Percentiles rank a stretch among this genome's conserved stretches.
Evolutionary conservation across 1,140 invertebrate genomes (phyloP).

Genomic region (Drosophila setifemur): DNA sequence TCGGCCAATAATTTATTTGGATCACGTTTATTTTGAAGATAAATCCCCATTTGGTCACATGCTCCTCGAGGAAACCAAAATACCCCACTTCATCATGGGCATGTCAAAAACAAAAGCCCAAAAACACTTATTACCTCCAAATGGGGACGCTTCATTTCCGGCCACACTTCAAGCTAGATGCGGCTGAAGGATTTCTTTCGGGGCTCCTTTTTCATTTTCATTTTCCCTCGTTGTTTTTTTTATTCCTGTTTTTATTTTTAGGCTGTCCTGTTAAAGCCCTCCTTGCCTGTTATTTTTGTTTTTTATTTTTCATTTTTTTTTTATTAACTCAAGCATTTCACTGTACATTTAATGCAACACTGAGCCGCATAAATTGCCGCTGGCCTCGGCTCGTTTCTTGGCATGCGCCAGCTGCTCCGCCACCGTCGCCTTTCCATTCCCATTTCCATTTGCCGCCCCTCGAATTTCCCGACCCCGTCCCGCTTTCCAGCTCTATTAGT

Average conservation of each 20-base stretch:
- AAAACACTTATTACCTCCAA: conserved; percentile 59
- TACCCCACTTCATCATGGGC: conserved; percentile 39
- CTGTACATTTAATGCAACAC: conserved; percentile 79
- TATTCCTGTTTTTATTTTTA: conserved; percentile 6
- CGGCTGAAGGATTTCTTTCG: conserved; percentile 29
- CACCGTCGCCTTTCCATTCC: neutral
- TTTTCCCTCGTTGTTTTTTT: conserved; percentile 6
- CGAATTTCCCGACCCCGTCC: neutral
- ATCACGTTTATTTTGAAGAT: conserved; percentile 28
- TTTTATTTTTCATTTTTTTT: conserved; percentile 19
- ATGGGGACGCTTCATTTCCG: conserved; percentile 67
- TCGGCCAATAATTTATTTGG: conserved; percentile 24
- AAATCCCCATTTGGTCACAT: conserved; percentile 26
- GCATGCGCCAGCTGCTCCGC: conserved; percentile 56
- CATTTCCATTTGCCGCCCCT: neutral
- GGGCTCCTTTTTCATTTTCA: conserved; percentile 55
- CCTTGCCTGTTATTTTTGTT: conserved; percentile 13
- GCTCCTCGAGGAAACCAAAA: conserved; percentile 26
- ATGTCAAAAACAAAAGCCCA: conserved; percentile 40
- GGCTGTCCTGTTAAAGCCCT: neutral
- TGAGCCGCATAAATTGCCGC: conserved; percentile 73
- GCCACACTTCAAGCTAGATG: conserved; percentile 61
- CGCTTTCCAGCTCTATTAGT: conserved; percentile 58
- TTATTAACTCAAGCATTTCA: conserved; percentile 79
- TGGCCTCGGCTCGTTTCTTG: conserved; percentile 57